These are phyloP conservation scores for Drosophila sucinea DNA, from an alignment of 1,140 invertebrate species.

Conservation along the genomic window DNA sequence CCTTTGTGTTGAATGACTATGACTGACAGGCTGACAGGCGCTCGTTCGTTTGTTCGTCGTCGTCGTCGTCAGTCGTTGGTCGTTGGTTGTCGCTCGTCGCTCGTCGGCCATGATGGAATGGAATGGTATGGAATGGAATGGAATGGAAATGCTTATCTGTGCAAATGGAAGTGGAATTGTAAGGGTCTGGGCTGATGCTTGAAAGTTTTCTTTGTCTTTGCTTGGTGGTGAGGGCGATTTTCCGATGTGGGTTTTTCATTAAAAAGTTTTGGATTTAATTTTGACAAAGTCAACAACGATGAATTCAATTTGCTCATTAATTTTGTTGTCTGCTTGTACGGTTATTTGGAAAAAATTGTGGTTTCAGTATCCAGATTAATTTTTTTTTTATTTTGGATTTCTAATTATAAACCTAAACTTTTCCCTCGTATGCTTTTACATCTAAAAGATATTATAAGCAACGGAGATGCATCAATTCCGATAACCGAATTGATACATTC, in stretches of 20 bases:
- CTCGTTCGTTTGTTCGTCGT: slow-evolving; percentile 41
- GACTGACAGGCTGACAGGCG: slow-evolving; percentile 71
- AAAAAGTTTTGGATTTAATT: slow-evolving; percentile 74
- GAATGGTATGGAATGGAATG: slow-evolving; percentile 53
- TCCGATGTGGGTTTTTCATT: slow-evolving; percentile 74
- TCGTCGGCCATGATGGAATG: slow-evolving; percentile 75
- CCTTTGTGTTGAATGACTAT: slow-evolving; percentile 58
- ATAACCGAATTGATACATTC: too few species aligned
- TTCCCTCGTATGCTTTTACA: too few species aligned
- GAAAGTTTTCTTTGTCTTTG: slow-evolving; percentile 43
- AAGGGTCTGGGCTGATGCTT: slow-evolving; percentile 42
- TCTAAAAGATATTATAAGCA: too few species aligned
- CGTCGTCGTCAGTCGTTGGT: slow-evolving; percentile 20
- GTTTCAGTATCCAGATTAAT: too few species aligned
- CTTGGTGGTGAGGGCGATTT: slow-evolving; percentile 24
- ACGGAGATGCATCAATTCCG: too few species aligned
- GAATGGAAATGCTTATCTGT: slow-evolving; percentile 38
- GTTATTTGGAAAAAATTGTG: neutral
- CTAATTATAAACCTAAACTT: too few species aligned
- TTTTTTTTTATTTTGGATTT: too few species aligned
- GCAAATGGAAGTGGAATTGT: slow-evolving; percentile 4
- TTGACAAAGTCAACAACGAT: slow-evolving; percentile 59
- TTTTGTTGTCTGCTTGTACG: neutral
- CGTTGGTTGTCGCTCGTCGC: slow-evolving; percentile 28
- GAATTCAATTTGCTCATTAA: slow-evolving; percentile 37